Base-by-base conservation (phyloP, 2,797 vertebrate genomes). In the Enteromius thamalakanensis region DNA sequence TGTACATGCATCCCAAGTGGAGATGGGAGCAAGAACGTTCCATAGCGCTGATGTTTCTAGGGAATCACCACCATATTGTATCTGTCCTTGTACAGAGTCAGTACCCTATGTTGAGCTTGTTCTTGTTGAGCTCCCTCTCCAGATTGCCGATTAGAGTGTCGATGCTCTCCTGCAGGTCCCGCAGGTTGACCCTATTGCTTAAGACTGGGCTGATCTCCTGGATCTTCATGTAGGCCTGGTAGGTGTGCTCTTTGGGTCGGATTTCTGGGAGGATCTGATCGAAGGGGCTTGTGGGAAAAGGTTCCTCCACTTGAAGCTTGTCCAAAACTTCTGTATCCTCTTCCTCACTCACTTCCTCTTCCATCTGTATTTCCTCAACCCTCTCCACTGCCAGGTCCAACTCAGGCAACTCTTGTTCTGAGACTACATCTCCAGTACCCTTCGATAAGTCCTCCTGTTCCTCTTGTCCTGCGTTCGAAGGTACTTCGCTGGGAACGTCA, bases 111-210 rank as follows among this genome's bases (percentile, higher is more conserved):
- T 96, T 97, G 71, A 98, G 92, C 89, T 97, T 98, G 91, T 96
- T 99, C 92, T 99, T 99, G 93, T 96, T 99, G 76, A 99, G 97
- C 90, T 99, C 98, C 88, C 94, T 90, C 92, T 99, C 98, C 91
- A 99, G 93, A 93, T 98, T 99, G 90, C 98, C 97, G 89, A 99
- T 97, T 82, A 99, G 93, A 2, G 95, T 96, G 92, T 99, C 98
- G 4, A 99, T 99, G 89, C 97, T 99, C 93, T 99, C 97, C 92
- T 99, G 98, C 87, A 99, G 94, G 91, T 99, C 97, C 86, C 93
- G 96, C 90, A 99, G 96, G 94, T 99, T 97, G 45, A 96, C 97
- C 75, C 93, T 93, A 91, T 93, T 95, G 89, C 96, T 95, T 83
- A 93, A 94, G 0, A 92, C 94, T 0, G 96, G 95, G 88, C 94